Evolutionary conservation across 2,113 vertebrate genomes (phyloP).

Genomic region (Parotia lawesii): DNA sequence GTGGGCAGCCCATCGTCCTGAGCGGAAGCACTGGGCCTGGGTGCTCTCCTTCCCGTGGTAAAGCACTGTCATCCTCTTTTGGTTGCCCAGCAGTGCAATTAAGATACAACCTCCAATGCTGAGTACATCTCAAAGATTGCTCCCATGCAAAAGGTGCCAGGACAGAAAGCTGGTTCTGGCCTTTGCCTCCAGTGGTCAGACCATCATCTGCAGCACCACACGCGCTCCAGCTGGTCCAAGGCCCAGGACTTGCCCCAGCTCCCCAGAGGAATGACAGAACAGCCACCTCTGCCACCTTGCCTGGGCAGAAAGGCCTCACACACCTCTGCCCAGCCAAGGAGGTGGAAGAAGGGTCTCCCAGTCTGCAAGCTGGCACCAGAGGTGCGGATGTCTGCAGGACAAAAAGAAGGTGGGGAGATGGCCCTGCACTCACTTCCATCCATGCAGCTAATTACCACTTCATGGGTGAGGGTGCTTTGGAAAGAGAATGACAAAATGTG

Average conservation of each 20-base stretch:
- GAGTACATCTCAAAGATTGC: too few relatives aligned
- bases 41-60: background rate
- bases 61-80: too few relatives aligned
- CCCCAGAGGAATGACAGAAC: background rate
- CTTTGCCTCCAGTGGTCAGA: background rate
- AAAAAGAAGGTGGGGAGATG: background rate
- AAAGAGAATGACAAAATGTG: background rate
- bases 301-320: background rate
- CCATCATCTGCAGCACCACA: background rate
- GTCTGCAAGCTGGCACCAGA: too few relatives aligned
- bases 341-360: background rate
- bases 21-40: too few relatives aligned
- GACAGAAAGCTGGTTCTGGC: background rate
- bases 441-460: background rate
- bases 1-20: background rate
- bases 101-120: background rate
- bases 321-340: background rate
- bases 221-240: fast-evolving
- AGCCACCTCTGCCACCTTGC: fast-evolving
- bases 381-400: background rate
- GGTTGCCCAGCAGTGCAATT: background rate
- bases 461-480: background rate
- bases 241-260: background rate
- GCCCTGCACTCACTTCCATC: background rate
- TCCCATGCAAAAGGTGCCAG: background rate